These are phyloP conservation scores for Aplodontia rufa DNA, from an alignment of 2,113 vertebrate species.

Conservation along the genomic window DNA sequence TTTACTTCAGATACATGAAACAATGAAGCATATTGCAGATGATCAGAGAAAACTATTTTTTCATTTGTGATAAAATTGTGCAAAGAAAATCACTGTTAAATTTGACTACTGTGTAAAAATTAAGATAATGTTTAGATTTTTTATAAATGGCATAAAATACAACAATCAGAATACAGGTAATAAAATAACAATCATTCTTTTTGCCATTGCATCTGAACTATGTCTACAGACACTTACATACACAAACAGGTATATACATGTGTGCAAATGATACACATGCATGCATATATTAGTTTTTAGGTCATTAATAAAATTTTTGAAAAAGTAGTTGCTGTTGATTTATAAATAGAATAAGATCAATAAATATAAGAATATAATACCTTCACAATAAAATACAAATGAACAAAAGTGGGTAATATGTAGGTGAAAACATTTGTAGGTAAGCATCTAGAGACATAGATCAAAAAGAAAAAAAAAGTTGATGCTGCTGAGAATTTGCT, in stretches of 20 bases:
- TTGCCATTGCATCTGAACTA: slow-evolving; percentile 20
- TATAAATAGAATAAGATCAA: not conserved
- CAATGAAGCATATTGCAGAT: slow-evolving; percentile 54
- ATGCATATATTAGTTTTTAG: not conserved
- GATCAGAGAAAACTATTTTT: slow-evolving; percentile 44
- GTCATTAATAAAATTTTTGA: not conserved
- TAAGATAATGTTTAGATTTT: slow-evolving; percentile 9
- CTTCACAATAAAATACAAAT: not conserved
- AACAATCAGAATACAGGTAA: not conserved
- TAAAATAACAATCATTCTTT: not conserved
- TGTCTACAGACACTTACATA: not conserved
- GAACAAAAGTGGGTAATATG: not conserved
- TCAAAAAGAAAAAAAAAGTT: not conserved
- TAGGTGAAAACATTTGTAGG: not conserved
- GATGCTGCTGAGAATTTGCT: rapidly evolving
- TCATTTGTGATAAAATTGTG: not conserved
- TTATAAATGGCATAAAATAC: not conserved
- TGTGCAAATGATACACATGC: not conserved
- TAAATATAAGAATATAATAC: not conserved
- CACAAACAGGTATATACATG: rapidly evolving
- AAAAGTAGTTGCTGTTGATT: not conserved
- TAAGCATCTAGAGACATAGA: not conserved
- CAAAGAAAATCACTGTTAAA: slow-evolving; percentile 45
- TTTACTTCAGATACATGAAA: slow-evolving; percentile 57
- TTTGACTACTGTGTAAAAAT: slow-evolving; percentile 45